Conservation (phyloP, 2,797 vertebrate species). For the Sebastes minor region DNA sequence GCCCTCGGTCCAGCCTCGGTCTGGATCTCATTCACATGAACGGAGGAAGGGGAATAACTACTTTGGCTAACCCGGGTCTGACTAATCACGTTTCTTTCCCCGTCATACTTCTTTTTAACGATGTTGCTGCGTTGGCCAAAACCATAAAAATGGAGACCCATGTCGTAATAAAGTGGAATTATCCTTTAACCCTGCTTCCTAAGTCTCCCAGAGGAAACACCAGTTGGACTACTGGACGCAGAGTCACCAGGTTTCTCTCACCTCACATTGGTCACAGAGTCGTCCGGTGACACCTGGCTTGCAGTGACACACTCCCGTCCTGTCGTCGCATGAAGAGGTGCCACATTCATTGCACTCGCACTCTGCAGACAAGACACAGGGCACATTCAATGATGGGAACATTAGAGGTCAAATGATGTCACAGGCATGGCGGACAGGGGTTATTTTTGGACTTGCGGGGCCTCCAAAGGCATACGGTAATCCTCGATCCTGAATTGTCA, state of each 20-base stretch:
- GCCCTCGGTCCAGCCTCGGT: too few relatives aligned
- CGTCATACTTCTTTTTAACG: not conserved
- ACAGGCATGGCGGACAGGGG: not conserved
- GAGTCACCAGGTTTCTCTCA: conserved; percentile 51
- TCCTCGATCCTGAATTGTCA: conserved; percentile 15
- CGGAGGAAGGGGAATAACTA: too few relatives aligned
- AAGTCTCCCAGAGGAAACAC: not conserved
- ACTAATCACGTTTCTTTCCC: not conserved
- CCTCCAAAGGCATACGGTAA: conserved; percentile 7
- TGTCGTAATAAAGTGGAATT: not conserved
- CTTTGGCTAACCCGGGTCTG: not conserved
- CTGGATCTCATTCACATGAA: too few relatives aligned
- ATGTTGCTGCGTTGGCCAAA: not conserved
- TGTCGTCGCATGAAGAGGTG: conserved; percentile 84
- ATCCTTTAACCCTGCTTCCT: not conserved
- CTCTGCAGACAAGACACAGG: conserved; percentile 65
- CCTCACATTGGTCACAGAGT: conserved; percentile 86
- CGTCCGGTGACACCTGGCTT: conserved; percentile 84
- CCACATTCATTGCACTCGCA: conserved; percentile 85
- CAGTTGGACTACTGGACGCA: not conserved
- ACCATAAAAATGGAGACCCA: not conserved
- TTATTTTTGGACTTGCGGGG: conserved; percentile 47
- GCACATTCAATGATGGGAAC: conserved; percentile 26
- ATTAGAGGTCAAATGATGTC: conserved; percentile 28
- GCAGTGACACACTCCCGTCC: conserved; percentile 86